Base-by-base conservation (phyloP, 2,888 invertebrate species). In the Cephonodes hylas region DNA sequence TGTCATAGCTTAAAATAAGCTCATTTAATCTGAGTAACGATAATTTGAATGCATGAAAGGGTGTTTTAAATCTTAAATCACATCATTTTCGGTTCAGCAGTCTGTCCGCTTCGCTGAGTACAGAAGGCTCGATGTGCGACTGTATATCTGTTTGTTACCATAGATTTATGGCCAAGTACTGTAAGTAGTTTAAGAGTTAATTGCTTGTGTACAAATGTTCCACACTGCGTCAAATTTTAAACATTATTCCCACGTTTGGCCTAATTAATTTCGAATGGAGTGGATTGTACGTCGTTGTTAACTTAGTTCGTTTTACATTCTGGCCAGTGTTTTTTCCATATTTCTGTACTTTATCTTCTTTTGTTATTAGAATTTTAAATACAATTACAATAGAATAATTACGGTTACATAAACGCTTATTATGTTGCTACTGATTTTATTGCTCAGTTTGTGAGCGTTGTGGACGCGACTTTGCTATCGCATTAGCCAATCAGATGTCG, bases 151-250 rank as follows among this genome's bases (percentile, higher is more conserved):
- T 86, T 85, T 84, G 91, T 92, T 91, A 91, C 91, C 91, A 91
- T 91, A 91, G 91, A 83, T 77, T 77, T 88, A 91, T 83, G 90
- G 91, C 88, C 87, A 89, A 87, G 85, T 91, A 88, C 85, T 86
- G 72, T 87, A 88, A 82, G 76, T 89, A 89, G 83, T 80, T 75
- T 85, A 86, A 86, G 85, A 69, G 66, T 76, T 82, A 83, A 74
- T 67, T 80, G 85, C 88, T 88, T 87, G 79, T 88, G 87, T 88
- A 89, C 83, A 85, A 85, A 74, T 85, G 48, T 53, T 60, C 60
- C 48, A 42, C 60, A 53, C 48, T 38, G 38, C 48, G 38, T 42
- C 48, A 18, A 84, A 83, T 80, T 72, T 82, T 82, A 77, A 73
- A 80, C 67, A 81, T 81, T 76, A 67, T 75, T 80, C 77, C 73